Evolutionary conservation across 2,888 invertebrate genomes (phyloP).

Genomic region (Pachycephus smyrnensis): DNA sequence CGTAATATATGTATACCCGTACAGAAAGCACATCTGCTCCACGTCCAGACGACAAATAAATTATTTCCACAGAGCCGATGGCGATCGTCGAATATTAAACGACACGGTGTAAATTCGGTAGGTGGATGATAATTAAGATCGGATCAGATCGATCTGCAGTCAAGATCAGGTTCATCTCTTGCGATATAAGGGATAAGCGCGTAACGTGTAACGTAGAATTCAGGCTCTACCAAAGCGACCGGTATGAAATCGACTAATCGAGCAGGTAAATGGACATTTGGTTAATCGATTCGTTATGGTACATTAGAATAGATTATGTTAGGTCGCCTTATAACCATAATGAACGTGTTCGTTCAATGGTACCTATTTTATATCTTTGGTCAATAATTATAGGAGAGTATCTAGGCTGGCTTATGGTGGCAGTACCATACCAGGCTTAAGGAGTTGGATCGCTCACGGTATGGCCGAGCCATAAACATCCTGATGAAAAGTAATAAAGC

Average conservation of each 20-base stretch:
- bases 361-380: background rate
- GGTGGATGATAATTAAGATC: background rate
- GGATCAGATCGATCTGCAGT: background rate
- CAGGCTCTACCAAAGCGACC: background rate
- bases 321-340: background rate
- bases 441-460: background rate
- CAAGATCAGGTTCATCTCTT: background rate
- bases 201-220: background rate
- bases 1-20: background rate
- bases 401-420: background rate
- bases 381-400: background rate
- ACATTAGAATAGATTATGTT: background rate
- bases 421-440: background rate
- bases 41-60: background rate
- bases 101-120: background rate
- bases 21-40: background rate
- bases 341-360: background rate
- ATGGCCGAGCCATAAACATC: background rate
- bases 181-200: background rate
- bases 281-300: background rate
- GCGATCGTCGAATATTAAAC: background rate
- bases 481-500: slow-evolving; percentile 6
- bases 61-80: background rate
- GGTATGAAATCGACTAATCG: background rate
- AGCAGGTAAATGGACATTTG: background rate